Evolutionary conservation across 2,797 vertebrate genomes (phyloP), one percentile per base, ranked within the genome.

Genomic region (Chaunax sp.): DNA sequence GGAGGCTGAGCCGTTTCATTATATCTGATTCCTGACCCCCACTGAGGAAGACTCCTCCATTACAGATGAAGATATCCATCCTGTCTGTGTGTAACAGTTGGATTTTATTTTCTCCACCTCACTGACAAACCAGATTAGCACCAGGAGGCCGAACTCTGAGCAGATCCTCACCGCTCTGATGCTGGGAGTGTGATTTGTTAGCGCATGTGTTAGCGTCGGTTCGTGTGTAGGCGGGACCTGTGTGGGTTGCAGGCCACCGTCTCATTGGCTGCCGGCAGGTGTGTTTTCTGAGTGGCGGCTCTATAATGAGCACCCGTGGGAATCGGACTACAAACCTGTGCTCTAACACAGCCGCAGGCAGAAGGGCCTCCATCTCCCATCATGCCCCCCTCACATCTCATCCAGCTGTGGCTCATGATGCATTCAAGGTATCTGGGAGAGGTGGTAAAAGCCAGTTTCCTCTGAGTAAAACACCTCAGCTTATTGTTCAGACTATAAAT

Each of bases 301-400:
- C 73, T 74, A 75, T 93, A 93, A 93, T 89, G 79, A 91, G 88
- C 43, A 72, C 90, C 70, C n/a, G 5, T 85, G 84, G 92, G 90
- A 91, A 72, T 69, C 47, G 64, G 38, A 67, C 80, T 64, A 62
- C 70, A 53, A 71, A 82, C 81, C 72, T 52, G 75, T 1, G 68
- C 52, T 61, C 43, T 43, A 54, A 78, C 62, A 61, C 1, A 69
- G 72, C 86, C 78, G 65, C 72, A 5, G 88, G 88, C 87, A 19
- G 28, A 25, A 26, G 15, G 57, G 72, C 88, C 80, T 83, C 72
- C 81, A 63, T 67, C 74, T 86, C 87, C 87, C 85, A 83, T 67
- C 82, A 69, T 81, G 65, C 80, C 72, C 66, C 28, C 25, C 23
- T 47, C 52, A 19, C 65, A 56, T 50, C 62, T 67, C 57, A n/a